These are phyloP conservation scores for Chaetogeoica ovagalla DNA, from an alignment of 2,888 invertebrate genomes.

Conservation along the genomic window DNA sequence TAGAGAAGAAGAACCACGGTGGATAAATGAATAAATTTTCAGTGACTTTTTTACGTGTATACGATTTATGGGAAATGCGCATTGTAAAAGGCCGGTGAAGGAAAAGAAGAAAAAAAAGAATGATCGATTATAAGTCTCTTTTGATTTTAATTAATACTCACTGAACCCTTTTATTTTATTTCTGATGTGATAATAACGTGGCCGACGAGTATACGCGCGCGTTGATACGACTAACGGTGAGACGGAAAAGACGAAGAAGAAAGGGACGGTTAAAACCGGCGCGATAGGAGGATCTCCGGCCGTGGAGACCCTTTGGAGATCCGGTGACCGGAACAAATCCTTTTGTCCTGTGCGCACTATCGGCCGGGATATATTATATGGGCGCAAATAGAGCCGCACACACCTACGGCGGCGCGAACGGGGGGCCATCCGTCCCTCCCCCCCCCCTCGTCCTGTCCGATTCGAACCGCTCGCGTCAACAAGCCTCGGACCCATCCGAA, in stretches of 20 bases:
- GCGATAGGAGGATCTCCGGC: constrained; percentile 21
- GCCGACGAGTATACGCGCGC: neutral
- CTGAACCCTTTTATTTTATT: constrained; percentile 32
- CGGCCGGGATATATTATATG: neutral
- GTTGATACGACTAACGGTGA: too few relatives aligned
- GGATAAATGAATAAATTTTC: neutral
- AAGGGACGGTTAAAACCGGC: constrained; percentile 21
- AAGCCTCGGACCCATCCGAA: constrained; percentile 35
- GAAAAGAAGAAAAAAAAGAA: neutral
- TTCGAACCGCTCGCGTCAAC: constrained; percentile 34
- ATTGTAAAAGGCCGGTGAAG: too few relatives aligned
- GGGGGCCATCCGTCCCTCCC: too few relatives aligned
- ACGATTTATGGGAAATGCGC: too few relatives aligned
- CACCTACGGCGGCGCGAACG: too few relatives aligned
- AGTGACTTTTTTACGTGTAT: constrained; percentile 11
- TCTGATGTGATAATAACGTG: neutral
- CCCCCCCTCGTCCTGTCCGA: neutral
- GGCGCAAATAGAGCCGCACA: constrained; percentile 24
- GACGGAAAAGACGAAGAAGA: neutral
- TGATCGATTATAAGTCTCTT: constrained; percentile 34
- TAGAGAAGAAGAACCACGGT: neutral
- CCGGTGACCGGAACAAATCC: constrained; percentile 53
- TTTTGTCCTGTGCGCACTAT: constrained; percentile 35
- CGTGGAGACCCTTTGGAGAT: constrained; percentile 38
- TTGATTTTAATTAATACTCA: constrained; percentile 49